phyloP scores from a whole-genome alignment of 2,888 invertebrate species.

The Ecdyonurus torrentis region DNA sequence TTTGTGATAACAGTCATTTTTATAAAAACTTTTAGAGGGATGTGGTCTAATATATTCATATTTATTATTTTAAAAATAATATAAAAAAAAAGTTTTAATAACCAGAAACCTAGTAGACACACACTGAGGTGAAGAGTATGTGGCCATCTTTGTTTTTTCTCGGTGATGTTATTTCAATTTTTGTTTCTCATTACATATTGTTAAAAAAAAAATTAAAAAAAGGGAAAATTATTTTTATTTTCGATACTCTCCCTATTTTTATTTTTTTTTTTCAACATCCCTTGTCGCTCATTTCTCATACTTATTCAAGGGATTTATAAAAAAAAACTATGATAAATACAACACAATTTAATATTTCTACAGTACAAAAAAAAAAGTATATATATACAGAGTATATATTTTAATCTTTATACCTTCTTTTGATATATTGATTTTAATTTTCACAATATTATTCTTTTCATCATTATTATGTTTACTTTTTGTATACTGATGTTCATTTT shows the following conservation, averaged over 20 bases:
- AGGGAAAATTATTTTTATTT: neutral
- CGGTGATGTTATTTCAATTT: neutral
- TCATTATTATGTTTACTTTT: too few relatives aligned
- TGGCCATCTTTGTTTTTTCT: neutral
- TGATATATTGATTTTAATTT: neutral
- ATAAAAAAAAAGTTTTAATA: neutral
- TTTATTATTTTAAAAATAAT: neutral
- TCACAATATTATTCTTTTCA: too few relatives aligned
- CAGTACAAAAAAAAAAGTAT: too few relatives aligned
- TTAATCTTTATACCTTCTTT: too few relatives aligned
- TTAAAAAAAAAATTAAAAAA: too few relatives aligned
- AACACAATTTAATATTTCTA: too few relatives aligned
- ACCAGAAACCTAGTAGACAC: neutral
- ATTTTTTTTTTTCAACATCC: too few relatives aligned
- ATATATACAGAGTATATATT: too few relatives aligned
- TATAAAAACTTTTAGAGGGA: neutral
- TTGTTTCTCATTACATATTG: neutral
- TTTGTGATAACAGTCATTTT: neutral
- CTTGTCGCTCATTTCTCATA: too few relatives aligned
- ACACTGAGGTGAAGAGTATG: neutral
- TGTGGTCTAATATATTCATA: neutral
- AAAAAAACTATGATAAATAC: too few relatives aligned
- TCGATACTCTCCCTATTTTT: neutral
- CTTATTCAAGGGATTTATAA: too few relatives aligned
- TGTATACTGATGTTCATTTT: too few relatives aligned